Evolutionary conservation across 2,888 invertebrate species (phyloP).

Genomic region (Troides oblongomaculatus): DNA sequence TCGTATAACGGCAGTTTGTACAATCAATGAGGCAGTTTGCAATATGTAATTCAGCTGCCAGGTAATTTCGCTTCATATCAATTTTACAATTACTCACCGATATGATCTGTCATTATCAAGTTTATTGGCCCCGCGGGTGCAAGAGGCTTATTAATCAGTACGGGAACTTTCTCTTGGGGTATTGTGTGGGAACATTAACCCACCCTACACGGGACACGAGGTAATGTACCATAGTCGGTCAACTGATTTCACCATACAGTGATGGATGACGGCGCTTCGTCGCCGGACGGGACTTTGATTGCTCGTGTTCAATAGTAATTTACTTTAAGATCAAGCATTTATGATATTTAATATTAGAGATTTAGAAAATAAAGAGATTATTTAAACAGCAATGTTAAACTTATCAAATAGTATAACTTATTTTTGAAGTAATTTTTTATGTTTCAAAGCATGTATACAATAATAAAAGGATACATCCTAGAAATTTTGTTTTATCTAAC

Average conservation of each 20-base stretch:
- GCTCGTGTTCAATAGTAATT: not conserved
- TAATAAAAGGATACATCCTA: no score
- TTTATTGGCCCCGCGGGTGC: slow-evolving; percentile 58
- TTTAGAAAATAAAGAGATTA: no score
- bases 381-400: no score
- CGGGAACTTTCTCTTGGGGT: slow-evolving; percentile 62
- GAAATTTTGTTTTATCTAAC: no score
- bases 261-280: slow-evolving; percentile 41
- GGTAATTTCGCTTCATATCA: slow-evolving; percentile 55
- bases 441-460: no score
- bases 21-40: slow-evolving; percentile 46
- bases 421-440: no score
- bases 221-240: slow-evolving; percentile 60
- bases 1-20: slow-evolving; percentile 33
- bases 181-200: slow-evolving; percentile 48
- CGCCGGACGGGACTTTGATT: slow-evolving; percentile 37
- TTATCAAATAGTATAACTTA: no score
- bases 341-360: not conserved
- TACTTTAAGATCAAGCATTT: not conserved
- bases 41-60: slow-evolving; percentile 56
- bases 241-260: slow-evolving; percentile 53
- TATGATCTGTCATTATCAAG: slow-evolving; percentile 65
- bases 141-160: slow-evolving; percentile 61
- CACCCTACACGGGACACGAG: slow-evolving; percentile 43
- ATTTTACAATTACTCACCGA: slow-evolving; percentile 60